These are phyloP conservation scores for Eledona agricola DNA, from an alignment of 2,888 invertebrate species.

Conservation along the genomic window DNA sequence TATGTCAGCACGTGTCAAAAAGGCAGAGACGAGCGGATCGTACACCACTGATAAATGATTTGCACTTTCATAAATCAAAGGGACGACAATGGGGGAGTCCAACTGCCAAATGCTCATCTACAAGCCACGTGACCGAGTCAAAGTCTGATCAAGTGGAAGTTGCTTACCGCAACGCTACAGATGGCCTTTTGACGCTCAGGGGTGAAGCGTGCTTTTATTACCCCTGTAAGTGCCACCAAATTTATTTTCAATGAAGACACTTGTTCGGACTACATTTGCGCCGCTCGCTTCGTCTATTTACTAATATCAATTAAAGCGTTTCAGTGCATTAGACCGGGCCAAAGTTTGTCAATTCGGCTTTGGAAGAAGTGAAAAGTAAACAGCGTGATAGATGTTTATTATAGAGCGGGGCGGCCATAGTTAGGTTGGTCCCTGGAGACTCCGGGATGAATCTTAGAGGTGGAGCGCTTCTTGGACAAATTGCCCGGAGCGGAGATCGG, in stretches of 20 bases:
- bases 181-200: constrained; percentile 39
- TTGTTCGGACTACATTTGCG: constrained; percentile 24
- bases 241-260: constrained; percentile 37
- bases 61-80: constrained; percentile 15
- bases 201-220: constrained; percentile 35
- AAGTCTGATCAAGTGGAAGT: constrained; percentile 50
- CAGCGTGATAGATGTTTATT: constrained; percentile 62
- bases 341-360: constrained; percentile 51
- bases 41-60: constrained; percentile 16
- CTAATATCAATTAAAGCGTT: too few relatives aligned
- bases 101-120: constrained; percentile 52
- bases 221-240: constrained; percentile 31
- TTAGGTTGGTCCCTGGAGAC: constrained; percentile 59
- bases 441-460: constrained; percentile 60
- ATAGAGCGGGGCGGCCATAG: constrained; percentile 60
- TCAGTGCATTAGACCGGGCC: not conserved
- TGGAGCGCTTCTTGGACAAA: constrained; percentile 62
- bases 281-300: too few relatives aligned
- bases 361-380: constrained; percentile 56
- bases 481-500: constrained; percentile 59
- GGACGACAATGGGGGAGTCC: constrained; percentile 27
- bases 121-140: constrained; percentile 47
- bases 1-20: constrained; percentile 9
- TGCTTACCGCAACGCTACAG: constrained; percentile 40
- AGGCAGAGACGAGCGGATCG: constrained; percentile 14